Conservation (phyloP, 2,797 vertebrate species). For the Eulemur albifrons region DNA sequence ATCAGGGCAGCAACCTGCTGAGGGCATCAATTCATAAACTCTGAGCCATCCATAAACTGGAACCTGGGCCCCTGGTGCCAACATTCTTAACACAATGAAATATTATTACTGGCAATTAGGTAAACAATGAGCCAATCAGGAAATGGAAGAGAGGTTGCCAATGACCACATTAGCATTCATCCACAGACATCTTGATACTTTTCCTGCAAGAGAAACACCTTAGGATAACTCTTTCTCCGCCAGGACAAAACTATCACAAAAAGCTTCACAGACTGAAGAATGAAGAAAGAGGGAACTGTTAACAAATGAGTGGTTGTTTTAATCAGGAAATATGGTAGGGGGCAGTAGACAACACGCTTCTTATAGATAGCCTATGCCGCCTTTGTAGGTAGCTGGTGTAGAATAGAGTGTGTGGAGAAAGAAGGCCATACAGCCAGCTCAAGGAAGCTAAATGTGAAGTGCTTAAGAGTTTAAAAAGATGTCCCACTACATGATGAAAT, state of each 20-base stretch:
- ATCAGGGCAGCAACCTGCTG: conserved; percentile 76
- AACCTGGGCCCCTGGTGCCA: conserved; percentile 71
- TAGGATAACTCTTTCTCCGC: neutral
- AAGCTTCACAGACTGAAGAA: neutral
- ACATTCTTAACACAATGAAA: conserved; percentile 77
- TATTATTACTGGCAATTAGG: conserved; percentile 77
- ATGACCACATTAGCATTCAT: conserved; percentile 53
- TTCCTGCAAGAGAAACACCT: conserved; percentile 48
- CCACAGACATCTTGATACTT: conserved; percentile 52
- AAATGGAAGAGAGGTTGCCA: conserved; percentile 65
- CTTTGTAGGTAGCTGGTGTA: neutral
- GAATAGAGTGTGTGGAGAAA: neutral
- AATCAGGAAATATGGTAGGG: neutral
- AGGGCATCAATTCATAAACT: conserved; percentile 77
- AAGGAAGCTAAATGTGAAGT: neutral
- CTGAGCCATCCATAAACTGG: conserved; percentile 75
- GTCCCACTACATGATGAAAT: neutral
- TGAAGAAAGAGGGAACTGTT: neutral
- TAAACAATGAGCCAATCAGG: conserved; percentile 73
- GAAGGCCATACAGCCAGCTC: neutral
- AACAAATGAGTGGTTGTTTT: neutral
- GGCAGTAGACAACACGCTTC: neutral
- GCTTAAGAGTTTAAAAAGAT: neutral
- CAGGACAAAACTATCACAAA: neutral
- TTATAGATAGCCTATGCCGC: neutral